Evolutionary conservation across 2,797 vertebrate genomes (phyloP).

Genomic region (Leptatherina wallacei): DNA sequence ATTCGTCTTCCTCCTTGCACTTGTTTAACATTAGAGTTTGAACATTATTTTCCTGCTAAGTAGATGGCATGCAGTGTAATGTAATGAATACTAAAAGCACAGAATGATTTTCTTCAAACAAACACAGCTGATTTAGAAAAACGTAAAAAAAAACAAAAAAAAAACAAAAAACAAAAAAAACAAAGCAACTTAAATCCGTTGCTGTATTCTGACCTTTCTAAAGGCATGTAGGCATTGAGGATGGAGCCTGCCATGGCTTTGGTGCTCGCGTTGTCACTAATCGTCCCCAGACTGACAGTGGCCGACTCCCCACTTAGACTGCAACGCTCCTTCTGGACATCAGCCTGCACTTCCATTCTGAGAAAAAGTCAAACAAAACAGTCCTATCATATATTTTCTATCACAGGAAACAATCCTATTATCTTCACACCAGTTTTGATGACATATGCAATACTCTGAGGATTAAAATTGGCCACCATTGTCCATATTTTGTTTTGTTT

Average conservation of each 20-base stretch:
- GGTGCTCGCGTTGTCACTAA: slow-evolving; percentile 97
- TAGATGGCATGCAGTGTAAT: too few relatives aligned
- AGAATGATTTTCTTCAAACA: background rate
- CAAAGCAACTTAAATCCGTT: background rate
- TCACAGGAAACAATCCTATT: background rate
- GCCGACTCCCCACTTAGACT: slow-evolving; percentile 97
- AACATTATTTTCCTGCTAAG: background rate
- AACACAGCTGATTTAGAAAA: background rate
- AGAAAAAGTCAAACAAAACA: background rate
- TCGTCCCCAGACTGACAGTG: slow-evolving; percentile 94
- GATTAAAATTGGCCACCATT: background rate
- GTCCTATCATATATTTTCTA: background rate
- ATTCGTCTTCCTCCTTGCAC: background rate
- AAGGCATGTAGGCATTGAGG: slow-evolving; percentile 92
- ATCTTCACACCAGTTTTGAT: background rate
- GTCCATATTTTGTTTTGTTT: background rate
- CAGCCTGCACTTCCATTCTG: slow-evolving; percentile 98
- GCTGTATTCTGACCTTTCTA: slow-evolving; percentile 89
- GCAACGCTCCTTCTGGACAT: slow-evolving; percentile 96
- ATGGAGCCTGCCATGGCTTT: slow-evolving; percentile 99
- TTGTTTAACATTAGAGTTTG: background rate
- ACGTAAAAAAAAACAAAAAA: background rate
- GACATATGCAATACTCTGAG: background rate
- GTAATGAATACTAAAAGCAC: background rate
- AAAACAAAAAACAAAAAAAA: too few relatives aligned